Base-by-base conservation (phyloP, 2,888 invertebrate species). In the Idaea straminata region DNA sequence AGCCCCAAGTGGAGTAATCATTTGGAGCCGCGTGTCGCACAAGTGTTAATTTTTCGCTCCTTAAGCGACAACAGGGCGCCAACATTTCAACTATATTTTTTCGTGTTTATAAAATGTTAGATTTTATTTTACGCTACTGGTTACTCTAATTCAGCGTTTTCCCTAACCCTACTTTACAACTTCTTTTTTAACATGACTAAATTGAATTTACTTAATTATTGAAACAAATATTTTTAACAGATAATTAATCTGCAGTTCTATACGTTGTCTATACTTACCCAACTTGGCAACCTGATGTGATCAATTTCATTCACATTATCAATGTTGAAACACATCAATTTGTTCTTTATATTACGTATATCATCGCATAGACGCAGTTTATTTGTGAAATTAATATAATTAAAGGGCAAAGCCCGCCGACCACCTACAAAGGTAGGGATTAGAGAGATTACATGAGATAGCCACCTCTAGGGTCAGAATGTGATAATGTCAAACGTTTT, bases 1-100 rank as follows among this genome's bases (percentile, higher is more conserved):
- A 67, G 63, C 63, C 66, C 72, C 76, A 78, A 82, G 80, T 78
- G 78, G 73, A 76, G 81, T 77, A 83, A 83, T 83, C 77, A 81
- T 47, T 47, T 47, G 7, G 36, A 47, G 13, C 47, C 47, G 36
- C 10, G 36, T 75, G 78, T 72, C 75, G 74, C 73, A 69, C 72
- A 69, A 75, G 80, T 72, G 77, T 78, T 79, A 81, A 79, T 77
- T 78, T 77, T 75, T 76, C 78, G 72, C 81, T 75, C 75, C 75
- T 72, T 65, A 25, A 68, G 67, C 66, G 65, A 35, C 65, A 61
- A 61, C 64, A 63, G 61, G 66, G 71, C 65, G 64, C 66, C 66
- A 66, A 34, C 63, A 64, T 66, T 69, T 66, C 34, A 67, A 65
- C 63, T 15, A 67, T 38, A 66, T 70, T 62, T 61, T 64, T 63